Evolutionary conservation across 2,113 vertebrate species (phyloP).

Genomic region (Plectropomus leopardus): DNA sequence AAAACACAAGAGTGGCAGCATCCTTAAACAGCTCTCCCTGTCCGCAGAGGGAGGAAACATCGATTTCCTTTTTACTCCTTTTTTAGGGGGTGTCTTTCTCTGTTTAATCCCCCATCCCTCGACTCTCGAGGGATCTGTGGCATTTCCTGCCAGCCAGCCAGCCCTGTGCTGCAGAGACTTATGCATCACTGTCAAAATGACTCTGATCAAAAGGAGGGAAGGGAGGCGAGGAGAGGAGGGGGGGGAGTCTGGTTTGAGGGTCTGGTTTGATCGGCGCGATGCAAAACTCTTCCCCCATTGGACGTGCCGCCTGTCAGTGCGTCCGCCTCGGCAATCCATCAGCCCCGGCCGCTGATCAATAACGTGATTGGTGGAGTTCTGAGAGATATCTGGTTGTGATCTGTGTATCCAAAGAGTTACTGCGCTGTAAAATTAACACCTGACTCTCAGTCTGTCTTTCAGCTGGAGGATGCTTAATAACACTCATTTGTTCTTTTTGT

Average conservation of each 20-base stretch:
- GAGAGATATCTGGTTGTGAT: conserved; percentile 66
- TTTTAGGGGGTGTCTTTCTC: conserved; percentile 61
- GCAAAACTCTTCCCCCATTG: conserved; percentile 71
- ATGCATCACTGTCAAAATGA: conserved; percentile 81
- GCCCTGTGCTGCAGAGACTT: conserved; percentile 63
- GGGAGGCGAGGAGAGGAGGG: background rate
- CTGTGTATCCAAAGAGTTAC: conserved; percentile 58
- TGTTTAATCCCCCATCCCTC: conserved; percentile 67
- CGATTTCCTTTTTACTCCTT: conserved; percentile 69
- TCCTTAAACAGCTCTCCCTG: conserved; percentile 49
- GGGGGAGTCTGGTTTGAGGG: conserved; percentile 21
- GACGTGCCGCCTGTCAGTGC: conserved; percentile 73
- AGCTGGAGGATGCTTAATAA: background rate
- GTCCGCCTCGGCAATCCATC: conserved; percentile 78
- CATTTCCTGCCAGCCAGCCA: conserved; percentile 74
- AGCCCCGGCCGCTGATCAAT: conserved; percentile 76
- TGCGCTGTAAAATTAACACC: conserved; percentile 38
- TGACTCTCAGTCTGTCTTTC: conserved; percentile 9
- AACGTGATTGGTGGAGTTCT: conserved; percentile 66
- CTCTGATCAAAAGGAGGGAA: conserved; percentile 71
- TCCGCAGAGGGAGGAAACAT: conserved; percentile 70
- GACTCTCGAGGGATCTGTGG: conserved; percentile 74
- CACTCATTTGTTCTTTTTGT: background rate
- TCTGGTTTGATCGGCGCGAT: conserved; percentile 64
- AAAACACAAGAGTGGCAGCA: conserved; percentile 51